These are phyloP conservation scores for Tinamus major DNA, from an alignment of 2,797 vertebrate species.

Conservation along the genomic window DNA sequence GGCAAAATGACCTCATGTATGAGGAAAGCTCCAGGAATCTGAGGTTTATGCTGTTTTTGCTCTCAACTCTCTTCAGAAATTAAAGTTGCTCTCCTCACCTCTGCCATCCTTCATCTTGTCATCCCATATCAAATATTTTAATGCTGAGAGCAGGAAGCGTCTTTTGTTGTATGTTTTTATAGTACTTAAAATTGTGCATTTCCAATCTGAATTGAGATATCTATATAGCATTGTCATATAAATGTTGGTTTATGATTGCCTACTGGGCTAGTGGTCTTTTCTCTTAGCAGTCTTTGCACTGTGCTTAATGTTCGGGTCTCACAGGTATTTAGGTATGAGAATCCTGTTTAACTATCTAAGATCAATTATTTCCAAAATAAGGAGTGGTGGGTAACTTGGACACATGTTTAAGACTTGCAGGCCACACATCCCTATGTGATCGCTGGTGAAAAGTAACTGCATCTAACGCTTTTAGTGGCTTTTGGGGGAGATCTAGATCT, in stretches of 20 bases:
- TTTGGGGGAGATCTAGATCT: fast-evolving
- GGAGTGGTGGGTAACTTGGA: too few relatives aligned
- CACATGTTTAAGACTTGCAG: neutral
- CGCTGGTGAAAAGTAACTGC: neutral
- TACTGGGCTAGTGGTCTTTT: too few relatives aligned
- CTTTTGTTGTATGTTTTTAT: neutral
- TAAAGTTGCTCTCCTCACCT: neutral
- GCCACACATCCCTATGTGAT: fast-evolving
- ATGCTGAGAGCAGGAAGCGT: neutral
- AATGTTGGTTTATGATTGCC: neutral
- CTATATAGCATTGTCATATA: neutral
- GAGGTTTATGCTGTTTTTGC: neutral
- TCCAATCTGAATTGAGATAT: neutral
- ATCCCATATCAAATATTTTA: neutral
- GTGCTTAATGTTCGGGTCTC: neutral
- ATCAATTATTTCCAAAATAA: neutral
- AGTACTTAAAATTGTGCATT: neutral
- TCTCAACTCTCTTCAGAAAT: neutral
- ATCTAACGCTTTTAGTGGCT: neutral
- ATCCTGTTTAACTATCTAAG: fast-evolving
- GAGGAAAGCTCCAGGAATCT: neutral
- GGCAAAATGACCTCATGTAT: neutral
- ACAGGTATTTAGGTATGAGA: neutral
- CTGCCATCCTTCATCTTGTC: neutral
- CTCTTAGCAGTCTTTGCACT: neutral